Conservation (phyloP, 2,113 vertebrate genomes). For the Percopsis transmontana region DNA sequence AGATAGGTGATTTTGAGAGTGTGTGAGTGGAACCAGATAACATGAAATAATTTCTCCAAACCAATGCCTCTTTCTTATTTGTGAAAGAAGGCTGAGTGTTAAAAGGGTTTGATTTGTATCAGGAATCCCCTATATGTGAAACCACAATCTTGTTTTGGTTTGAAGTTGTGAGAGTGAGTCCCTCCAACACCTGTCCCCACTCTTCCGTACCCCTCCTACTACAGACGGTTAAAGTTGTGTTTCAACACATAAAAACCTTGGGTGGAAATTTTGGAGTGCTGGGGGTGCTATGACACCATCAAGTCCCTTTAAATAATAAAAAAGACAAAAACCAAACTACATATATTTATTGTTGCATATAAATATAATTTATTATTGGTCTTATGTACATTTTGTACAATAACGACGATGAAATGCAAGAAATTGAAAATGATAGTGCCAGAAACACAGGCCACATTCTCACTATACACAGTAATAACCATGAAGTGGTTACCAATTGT, state of each 20-base stretch:
- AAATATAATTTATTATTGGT: conserved; percentile 99
- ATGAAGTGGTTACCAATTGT: conserved; percentile 73
- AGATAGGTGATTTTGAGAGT: conserved; percentile 66
- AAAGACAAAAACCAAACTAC: conserved; percentile 11
- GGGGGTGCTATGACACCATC: no score
- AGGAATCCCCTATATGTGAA: no score
- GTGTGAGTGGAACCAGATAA: conserved; percentile 59
- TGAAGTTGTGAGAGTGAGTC: no score
- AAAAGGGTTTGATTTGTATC: not conserved
- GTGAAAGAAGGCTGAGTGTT: not conserved
- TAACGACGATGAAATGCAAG: conserved; percentile 87
- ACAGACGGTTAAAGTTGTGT: no score
- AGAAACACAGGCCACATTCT: conserved; percentile 83
- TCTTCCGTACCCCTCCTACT: no score
- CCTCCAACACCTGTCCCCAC: no score
- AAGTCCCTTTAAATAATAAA: not conserved
- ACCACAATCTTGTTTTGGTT: no score
- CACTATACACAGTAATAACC: conserved; percentile 80
- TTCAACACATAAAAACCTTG: no score
- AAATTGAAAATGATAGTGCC: conserved; percentile 83
- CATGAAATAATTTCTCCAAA: conserved; percentile 58
- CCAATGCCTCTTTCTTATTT: not conserved
- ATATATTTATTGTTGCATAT: conserved; percentile 88
- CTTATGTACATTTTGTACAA: conserved; percentile 99
- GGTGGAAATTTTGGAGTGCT: no score